Conservation (phyloP, 2,888 invertebrate species). For the Synergus japonicus region DNA sequence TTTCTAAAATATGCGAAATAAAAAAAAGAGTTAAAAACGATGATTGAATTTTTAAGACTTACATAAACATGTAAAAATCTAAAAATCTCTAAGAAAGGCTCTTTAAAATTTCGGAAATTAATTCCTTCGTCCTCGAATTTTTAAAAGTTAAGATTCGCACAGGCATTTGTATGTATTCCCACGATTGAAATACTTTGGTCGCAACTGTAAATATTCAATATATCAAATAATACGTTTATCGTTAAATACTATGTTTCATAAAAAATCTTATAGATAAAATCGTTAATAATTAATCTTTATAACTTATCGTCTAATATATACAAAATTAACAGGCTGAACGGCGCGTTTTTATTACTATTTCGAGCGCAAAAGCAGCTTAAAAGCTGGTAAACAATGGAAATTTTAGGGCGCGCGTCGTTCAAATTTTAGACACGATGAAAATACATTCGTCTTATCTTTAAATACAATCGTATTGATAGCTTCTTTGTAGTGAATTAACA, state of each 20-base stretch:
- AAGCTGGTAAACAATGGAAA: no score
- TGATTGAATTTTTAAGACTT: conserved; percentile 16
- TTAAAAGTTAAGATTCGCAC: conserved; percentile 11
- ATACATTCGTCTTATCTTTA: neutral
- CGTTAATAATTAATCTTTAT: conserved; percentile 34
- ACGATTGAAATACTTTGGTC: conserved; percentile 43
- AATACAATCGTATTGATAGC: conserved; percentile 9
- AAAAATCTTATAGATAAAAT: conserved; percentile 39
- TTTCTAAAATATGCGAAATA: neutral
- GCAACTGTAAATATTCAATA: conserved; percentile 34
- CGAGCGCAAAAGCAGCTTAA: no score
- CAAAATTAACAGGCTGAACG: conserved; percentile 40
- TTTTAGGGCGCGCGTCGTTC: neutral
- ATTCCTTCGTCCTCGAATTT: conserved; percentile 3
- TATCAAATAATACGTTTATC: conserved; percentile 34
- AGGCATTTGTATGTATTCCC: conserved; percentile 21
- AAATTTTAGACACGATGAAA: conserved; percentile 2
- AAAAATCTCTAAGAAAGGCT: conserved; percentile 1
- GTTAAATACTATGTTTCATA: conserved; percentile 42
- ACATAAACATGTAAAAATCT: conserved; percentile 12
- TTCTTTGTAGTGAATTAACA: conserved; percentile 22
- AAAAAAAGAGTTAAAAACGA: conserved; percentile 2
- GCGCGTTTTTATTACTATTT: neutral
- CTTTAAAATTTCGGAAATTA: conserved; percentile 6
- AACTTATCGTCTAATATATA: conserved; percentile 36